Conservation (phyloP, 2,797 vertebrate species). For the Pseudochaenichthys georgianus region DNA sequence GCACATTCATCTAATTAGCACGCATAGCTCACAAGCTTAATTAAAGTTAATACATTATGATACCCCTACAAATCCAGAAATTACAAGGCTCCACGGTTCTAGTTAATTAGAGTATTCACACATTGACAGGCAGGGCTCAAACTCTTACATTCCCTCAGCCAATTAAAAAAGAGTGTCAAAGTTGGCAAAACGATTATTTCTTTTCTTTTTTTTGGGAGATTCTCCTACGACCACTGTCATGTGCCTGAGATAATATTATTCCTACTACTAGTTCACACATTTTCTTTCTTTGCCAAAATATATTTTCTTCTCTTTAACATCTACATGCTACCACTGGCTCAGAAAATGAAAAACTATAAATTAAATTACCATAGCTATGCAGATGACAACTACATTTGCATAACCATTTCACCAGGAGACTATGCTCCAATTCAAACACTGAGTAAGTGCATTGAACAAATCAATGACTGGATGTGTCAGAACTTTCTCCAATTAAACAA, state of each 20-base stretch:
- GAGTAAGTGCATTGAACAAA: too few relatives aligned
- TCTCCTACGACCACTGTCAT: conserved; percentile 13
- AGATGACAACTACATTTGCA: too few relatives aligned
- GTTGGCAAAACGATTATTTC: conserved; percentile 46
- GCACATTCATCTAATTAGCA: conserved; percentile 80
- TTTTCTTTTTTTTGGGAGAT: neutral
- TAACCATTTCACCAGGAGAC: too few relatives aligned
- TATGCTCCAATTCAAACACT: too few relatives aligned
- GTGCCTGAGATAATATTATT: conserved; percentile 11
- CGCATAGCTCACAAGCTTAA: conserved; percentile 75
- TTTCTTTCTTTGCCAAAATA: conserved; percentile 28
- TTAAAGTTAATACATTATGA: conserved; percentile 85
- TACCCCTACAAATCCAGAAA: conserved; percentile 79
- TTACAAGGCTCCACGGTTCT: conserved; percentile 78
- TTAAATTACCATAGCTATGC: too few relatives aligned
- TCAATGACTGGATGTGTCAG: too few relatives aligned
- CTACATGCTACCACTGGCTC: too few relatives aligned
- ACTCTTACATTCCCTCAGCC: conserved; percentile 45
- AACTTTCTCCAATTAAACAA: too few relatives aligned
- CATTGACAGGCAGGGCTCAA: conserved; percentile 64
- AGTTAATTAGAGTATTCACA: conserved; percentile 78
- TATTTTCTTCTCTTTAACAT: neutral
- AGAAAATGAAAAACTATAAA: too few relatives aligned
- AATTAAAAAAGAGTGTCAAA: conserved; percentile 72
- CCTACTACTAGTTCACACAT: neutral